These are phyloP conservation scores for Trinorchestia longiramus DNA, from an alignment of 1,140 invertebrate genomes.

Conservation along the genomic window DNA sequence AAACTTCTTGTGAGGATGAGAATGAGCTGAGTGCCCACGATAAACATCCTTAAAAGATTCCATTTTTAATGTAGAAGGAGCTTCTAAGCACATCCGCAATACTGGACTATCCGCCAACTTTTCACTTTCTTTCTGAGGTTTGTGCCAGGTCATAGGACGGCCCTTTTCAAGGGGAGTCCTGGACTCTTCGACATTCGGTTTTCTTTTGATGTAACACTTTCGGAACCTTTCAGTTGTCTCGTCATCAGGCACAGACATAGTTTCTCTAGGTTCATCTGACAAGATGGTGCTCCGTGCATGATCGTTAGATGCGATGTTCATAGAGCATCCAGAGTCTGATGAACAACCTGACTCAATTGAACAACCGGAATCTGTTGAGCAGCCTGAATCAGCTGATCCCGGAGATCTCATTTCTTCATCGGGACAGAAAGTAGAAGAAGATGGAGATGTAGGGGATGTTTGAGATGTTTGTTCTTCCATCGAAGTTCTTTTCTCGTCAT, in stretches of 20 bases:
- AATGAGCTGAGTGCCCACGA: slow-evolving; percentile 17
- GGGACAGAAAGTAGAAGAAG: slow-evolving; percentile 24
- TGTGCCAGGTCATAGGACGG: slow-evolving; percentile 28
- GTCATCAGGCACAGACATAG: slow-evolving; percentile 32
- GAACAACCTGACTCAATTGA: slow-evolving; percentile 41
- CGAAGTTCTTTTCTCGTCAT: slow-evolving; percentile 9
- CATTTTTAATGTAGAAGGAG: slow-evolving; percentile 40
- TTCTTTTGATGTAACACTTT: slow-evolving; percentile 40
- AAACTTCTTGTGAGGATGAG: slow-evolving; percentile 49
- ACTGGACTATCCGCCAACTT: slow-evolving; percentile 23
- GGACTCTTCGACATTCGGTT: slow-evolving; percentile 10
- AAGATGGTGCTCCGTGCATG: neutral
- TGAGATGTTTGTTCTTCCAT: slow-evolving; percentile 21
- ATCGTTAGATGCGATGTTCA: neutral
- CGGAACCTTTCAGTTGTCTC: slow-evolving; percentile 39
- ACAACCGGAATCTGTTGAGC: slow-evolving; percentile 43
- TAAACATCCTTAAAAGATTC: slow-evolving; percentile 45
- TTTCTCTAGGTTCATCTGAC: slow-evolving; percentile 35
- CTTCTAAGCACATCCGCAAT: slow-evolving; percentile 36
- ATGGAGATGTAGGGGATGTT: neutral
- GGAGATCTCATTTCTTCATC: slow-evolving; percentile 52
- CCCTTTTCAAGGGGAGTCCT: neutral
- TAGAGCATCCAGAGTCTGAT: slow-evolving; percentile 6
- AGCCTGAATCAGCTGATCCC: slow-evolving; percentile 25
- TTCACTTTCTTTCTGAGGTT: slow-evolving; percentile 39